Percentiles rank a stretch among this genome's conserved stretches.
phyloP scores from a whole-genome alignment of 2,113 vertebrate species.

The Psittacula cyanocephala region DNA sequence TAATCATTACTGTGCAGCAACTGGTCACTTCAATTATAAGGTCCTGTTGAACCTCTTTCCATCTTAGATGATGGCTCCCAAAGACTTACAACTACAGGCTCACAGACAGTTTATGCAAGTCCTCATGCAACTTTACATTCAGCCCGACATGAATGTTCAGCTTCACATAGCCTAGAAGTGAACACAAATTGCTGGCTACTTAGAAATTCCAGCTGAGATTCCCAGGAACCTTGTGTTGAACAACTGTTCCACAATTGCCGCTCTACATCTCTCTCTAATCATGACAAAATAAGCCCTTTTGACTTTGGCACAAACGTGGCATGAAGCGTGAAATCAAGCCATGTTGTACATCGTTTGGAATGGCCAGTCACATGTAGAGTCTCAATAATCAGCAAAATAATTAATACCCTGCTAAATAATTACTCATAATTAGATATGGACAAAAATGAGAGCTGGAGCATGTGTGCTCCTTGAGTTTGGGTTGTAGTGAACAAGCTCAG shows the following conservation, averaged over 20 bases:
- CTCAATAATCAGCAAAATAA: slow-evolving; percentile 66
- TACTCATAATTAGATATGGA: neutral
- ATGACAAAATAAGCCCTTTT: neutral
- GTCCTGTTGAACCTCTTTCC: neutral
- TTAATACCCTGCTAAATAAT: slow-evolving; percentile 30
- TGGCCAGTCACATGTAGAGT: slow-evolving; percentile 31
- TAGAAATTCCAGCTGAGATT: neutral
- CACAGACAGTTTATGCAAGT: neutral
- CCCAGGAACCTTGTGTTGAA: neutral
- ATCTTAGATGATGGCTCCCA: neutral
- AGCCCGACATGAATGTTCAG: neutral
- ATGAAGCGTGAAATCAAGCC: slow-evolving; percentile 73
- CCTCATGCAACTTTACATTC: neutral
- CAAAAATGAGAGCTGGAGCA: neutral
- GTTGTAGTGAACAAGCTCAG: neutral
- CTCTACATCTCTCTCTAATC: neutral
- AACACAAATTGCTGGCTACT: neutral
- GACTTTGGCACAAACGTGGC: neutral
- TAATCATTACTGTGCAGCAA: neutral
- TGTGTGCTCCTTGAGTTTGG: neutral
- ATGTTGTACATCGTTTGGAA: slow-evolving; percentile 44
- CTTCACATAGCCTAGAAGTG: neutral
- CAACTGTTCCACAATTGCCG: neutral
- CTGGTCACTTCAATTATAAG: neutral
- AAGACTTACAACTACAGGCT: neutral